Conservation (phyloP, 2,113 vertebrate genomes). For the Oryzias curvinotus region DNA sequence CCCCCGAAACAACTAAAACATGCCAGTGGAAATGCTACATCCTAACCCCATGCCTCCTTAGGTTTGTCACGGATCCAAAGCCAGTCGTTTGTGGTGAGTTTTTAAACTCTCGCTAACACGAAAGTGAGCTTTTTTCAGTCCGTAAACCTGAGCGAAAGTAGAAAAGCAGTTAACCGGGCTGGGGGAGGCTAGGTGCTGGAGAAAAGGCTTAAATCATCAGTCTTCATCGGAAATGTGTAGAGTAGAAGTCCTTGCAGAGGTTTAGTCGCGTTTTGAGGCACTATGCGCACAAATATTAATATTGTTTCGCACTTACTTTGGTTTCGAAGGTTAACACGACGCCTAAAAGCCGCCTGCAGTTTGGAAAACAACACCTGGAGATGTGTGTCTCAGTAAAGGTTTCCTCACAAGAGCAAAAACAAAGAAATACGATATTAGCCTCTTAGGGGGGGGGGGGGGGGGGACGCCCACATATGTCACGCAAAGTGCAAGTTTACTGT, state of each 20-base stretch:
- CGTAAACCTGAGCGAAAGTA: too few species aligned
- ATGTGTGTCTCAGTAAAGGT: constrained; percentile 30
- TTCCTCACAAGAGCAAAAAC: constrained; percentile 12
- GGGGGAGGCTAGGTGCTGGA: neutral
- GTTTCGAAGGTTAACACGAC: too few species aligned
- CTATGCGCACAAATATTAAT: too few species aligned
- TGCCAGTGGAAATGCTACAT: constrained; percentile 72
- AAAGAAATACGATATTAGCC: neutral
- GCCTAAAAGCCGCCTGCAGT: neutral
- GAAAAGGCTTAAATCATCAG: too few species aligned
- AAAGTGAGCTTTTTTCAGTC: neutral
- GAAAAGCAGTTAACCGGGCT: constrained; percentile 1
- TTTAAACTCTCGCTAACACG: neutral
- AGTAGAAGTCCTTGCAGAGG: too few species aligned
- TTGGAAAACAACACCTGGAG: constrained; percentile 31
- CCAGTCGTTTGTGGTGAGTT: constrained; percentile 71
- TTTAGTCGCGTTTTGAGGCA: too few species aligned
- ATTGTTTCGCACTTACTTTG: too few species aligned
- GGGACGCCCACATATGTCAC: too few species aligned
- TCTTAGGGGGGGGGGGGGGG: too few species aligned
- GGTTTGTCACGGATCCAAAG: constrained; percentile 58
- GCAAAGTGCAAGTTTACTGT: too few species aligned
- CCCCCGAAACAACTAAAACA: constrained; percentile 61
- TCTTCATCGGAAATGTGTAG: too few species aligned
- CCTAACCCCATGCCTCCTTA: constrained; percentile 77